Evolutionary conservation across 2,888 invertebrate species (phyloP), one percentile per base, ranked within the genome.

Genomic region (Alentia gelatinosa): DNA sequence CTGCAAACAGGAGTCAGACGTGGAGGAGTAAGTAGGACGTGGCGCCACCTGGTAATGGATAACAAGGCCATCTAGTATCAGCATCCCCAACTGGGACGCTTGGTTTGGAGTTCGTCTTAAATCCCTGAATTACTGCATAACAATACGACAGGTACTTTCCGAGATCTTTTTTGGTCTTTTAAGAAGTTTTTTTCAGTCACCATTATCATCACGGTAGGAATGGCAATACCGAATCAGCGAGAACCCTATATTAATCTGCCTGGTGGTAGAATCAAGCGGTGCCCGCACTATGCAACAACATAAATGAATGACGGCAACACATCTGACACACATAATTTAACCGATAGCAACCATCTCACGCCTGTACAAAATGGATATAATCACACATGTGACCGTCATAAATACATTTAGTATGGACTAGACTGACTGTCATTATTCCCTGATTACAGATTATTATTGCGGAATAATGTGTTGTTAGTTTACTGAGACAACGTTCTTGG

Each of bases 281-380:
- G 63, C n/a, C 15, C 63, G 39, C 35, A 79, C 79, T 1, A 79
- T 37, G 35, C 79, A 15, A 15, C 1, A 37, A 15, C 23, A 79
- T 79, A 79, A 79, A 79, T 79, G 12, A 79, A 68, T 68, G 68
- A 68, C 68, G 68, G 68, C 33, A 26, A 68, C 68, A 68, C 68
- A 68, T 37, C 12, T 79, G 15, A 39, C 79, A 79, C 79, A 79
- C 30, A 63, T 26, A 75, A 35, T 79, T 79, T 35, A 30, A 74
- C 7, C 33, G 47, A 15, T 15, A 42, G 7, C 47, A n/a, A 42
- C 23, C 74, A 74, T 23, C 74, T 33, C 4, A 12, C 4, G 35
- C 35, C 74, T 74, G 74, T 74, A 74, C 74, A 74, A 74, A 33
- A n/a, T n/a, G 74, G 7, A 7, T 37, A 79, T 39, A 79, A 37